These are phyloP conservation scores for Pontoporia blainvillei DNA, from an alignment of 2,113 vertebrate species.

Conservation along the genomic window DNA sequence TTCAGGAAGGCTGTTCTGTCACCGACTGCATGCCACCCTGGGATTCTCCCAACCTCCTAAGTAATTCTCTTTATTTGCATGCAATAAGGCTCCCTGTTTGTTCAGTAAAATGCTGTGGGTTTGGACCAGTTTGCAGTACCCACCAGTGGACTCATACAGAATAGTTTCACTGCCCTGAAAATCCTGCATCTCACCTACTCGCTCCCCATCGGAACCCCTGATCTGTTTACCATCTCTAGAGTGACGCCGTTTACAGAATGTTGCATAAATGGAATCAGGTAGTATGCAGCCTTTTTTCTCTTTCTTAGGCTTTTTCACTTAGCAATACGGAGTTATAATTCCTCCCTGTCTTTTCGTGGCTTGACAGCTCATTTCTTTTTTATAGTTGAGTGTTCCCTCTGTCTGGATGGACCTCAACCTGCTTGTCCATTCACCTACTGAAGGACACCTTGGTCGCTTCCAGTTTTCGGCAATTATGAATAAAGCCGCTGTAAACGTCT, in stretches of 20 bases:
- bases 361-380: rapidly evolving
- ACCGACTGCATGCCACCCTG: rapidly evolving
- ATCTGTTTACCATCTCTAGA: rapidly evolving
- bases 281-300: rapidly evolving
- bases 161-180: rapidly evolving
- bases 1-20: rapidly evolving
- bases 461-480: rapidly evolving
- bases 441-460: not conserved
- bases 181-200: rapidly evolving
- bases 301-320: not conserved
- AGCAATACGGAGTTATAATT: rapidly evolving
- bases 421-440: rapidly evolving
- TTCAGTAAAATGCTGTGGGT: not conserved
- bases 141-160: rapidly evolving
- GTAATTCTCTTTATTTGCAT: not conserved
- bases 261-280: rapidly evolving
- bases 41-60: not conserved
- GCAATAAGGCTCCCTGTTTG: rapidly evolving
- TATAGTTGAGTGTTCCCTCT: not conserved
- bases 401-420: not conserved
- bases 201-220: rapidly evolving
- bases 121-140: rapidly evolving
- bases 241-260: rapidly evolving
- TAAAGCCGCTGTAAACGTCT: rapidly evolving
- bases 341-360: rapidly evolving